A percentile compares a stretch with the other conserved stretches of the same genome.
Conservation (phyloP, 53 echinoderm and acorn worm genomes). For the Mesocentrotus franciscanus region DNA sequence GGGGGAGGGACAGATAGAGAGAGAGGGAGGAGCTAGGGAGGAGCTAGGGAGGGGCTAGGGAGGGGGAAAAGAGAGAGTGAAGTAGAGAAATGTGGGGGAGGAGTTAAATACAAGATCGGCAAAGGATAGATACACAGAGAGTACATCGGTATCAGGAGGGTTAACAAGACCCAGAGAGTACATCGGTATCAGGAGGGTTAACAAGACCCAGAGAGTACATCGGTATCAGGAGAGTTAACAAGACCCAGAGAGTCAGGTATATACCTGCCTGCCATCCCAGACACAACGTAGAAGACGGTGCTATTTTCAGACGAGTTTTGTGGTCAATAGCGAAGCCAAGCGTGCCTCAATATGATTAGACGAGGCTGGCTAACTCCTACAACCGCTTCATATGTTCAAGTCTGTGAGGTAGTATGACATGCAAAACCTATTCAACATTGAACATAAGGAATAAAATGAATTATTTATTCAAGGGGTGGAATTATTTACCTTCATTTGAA, state of each 20-base stretch:
- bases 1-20: background rate
- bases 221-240: background rate
- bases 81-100: background rate
- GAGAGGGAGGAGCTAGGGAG: background rate
- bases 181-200: background rate
- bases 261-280: background rate
- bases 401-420: background rate
- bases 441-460: background rate
- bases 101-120: background rate
- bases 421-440: background rate
- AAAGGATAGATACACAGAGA: too few relatives aligned
- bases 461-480: background rate
- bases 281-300: slow-evolving; percentile 22
- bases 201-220: background rate
- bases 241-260: background rate
- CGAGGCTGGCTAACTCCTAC: background rate
- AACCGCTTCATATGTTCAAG: background rate
- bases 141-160: too few relatives aligned
- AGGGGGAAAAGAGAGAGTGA: background rate
- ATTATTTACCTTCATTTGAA: background rate
- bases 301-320: slow-evolving; percentile 38
- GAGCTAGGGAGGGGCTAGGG: background rate
- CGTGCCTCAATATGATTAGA: slow-evolving; percentile 10
- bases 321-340: slow-evolving; percentile 27
- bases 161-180: too few relatives aligned